These are phyloP conservation scores for Osmoderma eremita DNA, from an alignment of 2,888 invertebrate genomes.

Conservation along the genomic window DNA sequence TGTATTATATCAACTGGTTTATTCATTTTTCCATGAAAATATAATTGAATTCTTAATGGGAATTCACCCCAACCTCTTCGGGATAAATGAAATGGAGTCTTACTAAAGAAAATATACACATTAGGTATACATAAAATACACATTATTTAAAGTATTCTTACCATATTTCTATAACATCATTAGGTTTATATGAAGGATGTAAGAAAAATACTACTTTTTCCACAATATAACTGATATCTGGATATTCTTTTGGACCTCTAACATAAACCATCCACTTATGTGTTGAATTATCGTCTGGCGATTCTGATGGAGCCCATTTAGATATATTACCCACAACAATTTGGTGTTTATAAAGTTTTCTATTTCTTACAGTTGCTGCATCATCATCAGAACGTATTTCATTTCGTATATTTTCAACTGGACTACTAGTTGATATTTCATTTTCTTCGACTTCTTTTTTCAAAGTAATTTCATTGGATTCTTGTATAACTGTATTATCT, in stretches of 20 bases:
- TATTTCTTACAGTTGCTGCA: constrained; percentile 51
- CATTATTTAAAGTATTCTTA: constrained; percentile 62
- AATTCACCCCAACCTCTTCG: constrained; percentile 95
- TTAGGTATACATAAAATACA: background rate
- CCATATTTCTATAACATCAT: constrained; percentile 83
- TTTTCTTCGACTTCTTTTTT: constrained; percentile 25
- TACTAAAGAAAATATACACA: constrained; percentile 62
- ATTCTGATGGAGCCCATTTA: constrained; percentile 80
- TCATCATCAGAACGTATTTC: constrained; percentile 16
- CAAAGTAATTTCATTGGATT: constrained; percentile 28
- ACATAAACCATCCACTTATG: constrained; percentile 94
- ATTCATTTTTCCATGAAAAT: constrained; percentile 78
- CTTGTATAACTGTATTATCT: constrained; percentile 40
- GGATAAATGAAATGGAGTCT: constrained; percentile 84
- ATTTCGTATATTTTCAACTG: constrained; percentile 28
- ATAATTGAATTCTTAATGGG: constrained; percentile 81
- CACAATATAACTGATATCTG: constrained; percentile 72
- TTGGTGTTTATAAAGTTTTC: constrained; percentile 58
- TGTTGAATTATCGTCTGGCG: constrained; percentile 75
- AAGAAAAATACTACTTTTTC: constrained; percentile 81
- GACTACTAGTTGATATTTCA: constrained; percentile 33
- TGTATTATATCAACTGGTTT: constrained; percentile 84
- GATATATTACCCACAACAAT: constrained; percentile 80
- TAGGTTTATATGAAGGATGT: constrained; percentile 88
- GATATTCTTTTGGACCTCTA: constrained; percentile 72